Percentiles rank a stretch among this genome's conserved stretches.
Evolutionary conservation across 2,888 invertebrate genomes (phyloP).

Genomic region (Himalopsyche anomala): DNA sequence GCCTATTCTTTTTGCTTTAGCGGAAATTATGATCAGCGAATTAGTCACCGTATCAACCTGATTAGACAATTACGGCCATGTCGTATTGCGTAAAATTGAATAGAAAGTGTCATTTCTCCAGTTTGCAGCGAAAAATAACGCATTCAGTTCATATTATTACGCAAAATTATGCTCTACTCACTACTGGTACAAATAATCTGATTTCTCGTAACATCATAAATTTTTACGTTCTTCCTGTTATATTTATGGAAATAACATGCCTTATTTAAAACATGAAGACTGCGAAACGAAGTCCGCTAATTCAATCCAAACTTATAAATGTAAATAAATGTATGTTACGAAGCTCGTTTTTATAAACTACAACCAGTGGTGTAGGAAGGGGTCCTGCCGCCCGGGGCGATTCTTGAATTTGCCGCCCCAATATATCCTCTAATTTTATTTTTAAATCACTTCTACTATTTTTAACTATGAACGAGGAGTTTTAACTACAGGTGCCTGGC

Average conservation of each 20-base stretch:
- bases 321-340: too few relatives aligned
- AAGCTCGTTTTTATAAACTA: too few relatives aligned
- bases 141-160: conserved; percentile 10
- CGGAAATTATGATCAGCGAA: conserved; percentile 31
- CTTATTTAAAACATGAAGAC: background rate
- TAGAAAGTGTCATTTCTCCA: conserved; percentile 31
- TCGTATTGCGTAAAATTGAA: conserved; percentile 11
- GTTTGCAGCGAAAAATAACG: background rate
- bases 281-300: background rate
- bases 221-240: background rate
- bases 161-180: conserved; percentile 13
- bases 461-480: too few relatives aligned
- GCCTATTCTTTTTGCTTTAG: background rate
- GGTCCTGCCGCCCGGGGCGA: too few relatives aligned
- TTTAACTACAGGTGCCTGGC: too few relatives aligned
- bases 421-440: too few relatives aligned
- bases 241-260: background rate
- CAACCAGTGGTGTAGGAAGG: too few relatives aligned
- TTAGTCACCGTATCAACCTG: background rate
- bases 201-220: background rate
- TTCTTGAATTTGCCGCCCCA: too few relatives aligned
- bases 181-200: background rate
- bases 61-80: conserved; percentile 6
- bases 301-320: too few relatives aligned
- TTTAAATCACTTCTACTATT: too few relatives aligned